Evolutionary conservation across 2,113 vertebrate genomes (phyloP), one percentile per base, ranked within the genome.

Genomic region (Bubalus kerabau): DNA sequence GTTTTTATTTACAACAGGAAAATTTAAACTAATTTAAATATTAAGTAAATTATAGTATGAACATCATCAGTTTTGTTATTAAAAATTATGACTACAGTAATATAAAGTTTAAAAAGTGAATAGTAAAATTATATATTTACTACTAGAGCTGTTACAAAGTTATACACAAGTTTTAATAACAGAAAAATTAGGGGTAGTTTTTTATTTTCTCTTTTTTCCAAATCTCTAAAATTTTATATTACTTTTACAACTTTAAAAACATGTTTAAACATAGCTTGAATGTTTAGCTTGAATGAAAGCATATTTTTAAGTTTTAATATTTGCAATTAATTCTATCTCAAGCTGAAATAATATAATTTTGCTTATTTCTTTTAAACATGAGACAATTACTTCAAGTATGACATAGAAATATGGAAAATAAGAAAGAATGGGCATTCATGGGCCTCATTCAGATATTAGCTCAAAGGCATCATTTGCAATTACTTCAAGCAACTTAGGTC

Each of bases 361-460:
- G 60, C 95, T 40, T 59, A 16, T 80, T 56, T 90, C 23, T 86
- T 96, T 14, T 30, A 88, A 57, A 95, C 60, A 92, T 67, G 40
- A 97, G 87, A 81, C 13, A 43, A 48, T 89, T 46, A 59, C 17
- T 96, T 80, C 64, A 90, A 92, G 30, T 0, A 54, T 81, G 26
- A 91, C 6, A 94, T 8, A 76, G 57, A 83, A 94, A 90, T 30
- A 74, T 2, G 52, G 43, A 95, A 83, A 81, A 81, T 5, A 95
- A 76, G 23, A 91, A 90, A 87, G 23, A 97, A 93, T 21, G 64
- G 60, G 40, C 32, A 97, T 97, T 89, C 85, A 82, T 57, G 28
- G 48, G 46, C 82, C 91, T 96, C 93, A 90, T 71, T 96, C 60
- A 59, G 43, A 60, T 30, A 40, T 92, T 95, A 89, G 57, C 95